phyloP scores from a whole-genome alignment of 2,797 vertebrate genomes.

The Sylvilagus floridanus region DNA sequence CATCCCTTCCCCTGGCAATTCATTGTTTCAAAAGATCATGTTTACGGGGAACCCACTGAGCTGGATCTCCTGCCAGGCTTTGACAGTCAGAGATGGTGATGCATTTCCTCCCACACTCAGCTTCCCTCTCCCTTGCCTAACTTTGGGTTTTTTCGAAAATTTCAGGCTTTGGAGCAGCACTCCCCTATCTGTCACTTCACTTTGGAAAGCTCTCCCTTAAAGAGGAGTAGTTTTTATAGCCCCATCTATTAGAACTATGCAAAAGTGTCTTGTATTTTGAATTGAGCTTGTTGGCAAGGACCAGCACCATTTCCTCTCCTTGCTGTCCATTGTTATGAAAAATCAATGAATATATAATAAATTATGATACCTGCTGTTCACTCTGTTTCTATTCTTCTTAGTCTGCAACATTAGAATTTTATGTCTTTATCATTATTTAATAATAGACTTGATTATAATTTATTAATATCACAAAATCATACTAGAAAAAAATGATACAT shows the following conservation, averaged over 20 bases:
- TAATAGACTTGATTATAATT: not conserved
- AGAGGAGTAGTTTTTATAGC: not conserved
- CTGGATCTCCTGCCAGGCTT: not conserved
- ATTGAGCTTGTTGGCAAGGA: not conserved
- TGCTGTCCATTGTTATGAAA: not conserved
- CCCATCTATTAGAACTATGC: not conserved
- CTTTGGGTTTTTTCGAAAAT: not conserved
- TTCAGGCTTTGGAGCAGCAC: not conserved
- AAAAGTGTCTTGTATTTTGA: not conserved
- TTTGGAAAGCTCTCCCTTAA: not conserved
- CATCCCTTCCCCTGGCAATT: not conserved
- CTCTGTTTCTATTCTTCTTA: not conserved
- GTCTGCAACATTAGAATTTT: not conserved
- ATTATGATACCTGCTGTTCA: not conserved
- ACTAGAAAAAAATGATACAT: not conserved
- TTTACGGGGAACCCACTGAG: not conserved
- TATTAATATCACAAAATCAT: constrained; percentile 36
- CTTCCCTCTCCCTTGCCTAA: not conserved
- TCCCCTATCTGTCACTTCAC: not conserved
- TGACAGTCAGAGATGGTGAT: not conserved
- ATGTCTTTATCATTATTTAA: not conserved
- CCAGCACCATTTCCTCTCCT: not conserved
- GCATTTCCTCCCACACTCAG: not conserved
- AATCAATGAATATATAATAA: not conserved
- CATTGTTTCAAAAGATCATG: not conserved